phyloP scores from a whole-genome alignment of 1,140 invertebrate genomes.

The Macrobrachium nipponense region DNA sequence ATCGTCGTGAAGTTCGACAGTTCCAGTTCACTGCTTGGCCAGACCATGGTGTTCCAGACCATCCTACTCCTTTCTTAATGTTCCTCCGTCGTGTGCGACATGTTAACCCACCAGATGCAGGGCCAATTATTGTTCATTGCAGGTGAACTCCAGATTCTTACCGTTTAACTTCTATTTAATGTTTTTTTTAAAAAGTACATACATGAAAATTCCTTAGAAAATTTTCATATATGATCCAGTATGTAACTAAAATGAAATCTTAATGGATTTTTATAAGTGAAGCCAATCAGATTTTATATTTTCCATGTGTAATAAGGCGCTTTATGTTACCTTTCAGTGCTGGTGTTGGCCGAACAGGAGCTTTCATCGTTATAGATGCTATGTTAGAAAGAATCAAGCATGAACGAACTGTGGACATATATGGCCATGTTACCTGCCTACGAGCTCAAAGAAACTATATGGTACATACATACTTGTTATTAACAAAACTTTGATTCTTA shows the following conservation, averaged over 20 bases:
- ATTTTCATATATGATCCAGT: no score
- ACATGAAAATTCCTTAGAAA: no score
- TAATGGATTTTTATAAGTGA: no score
- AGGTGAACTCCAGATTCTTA: conserved; percentile 31
- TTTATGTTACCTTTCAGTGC: conserved; percentile 75
- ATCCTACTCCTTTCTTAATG: conserved; percentile 97
- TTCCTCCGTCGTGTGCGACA: conserved; percentile 93
- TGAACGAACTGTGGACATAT: conserved; percentile 98
- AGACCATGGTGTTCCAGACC: conserved; percentile 98
- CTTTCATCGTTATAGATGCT: conserved; percentile 97
- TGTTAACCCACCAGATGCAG: conserved; percentile 87
- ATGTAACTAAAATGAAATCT: no score
- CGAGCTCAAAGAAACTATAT: conserved; percentile 97
- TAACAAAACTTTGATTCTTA: no score
- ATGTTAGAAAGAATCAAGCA: conserved; percentile 95
- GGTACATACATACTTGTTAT: conserved; percentile 69
- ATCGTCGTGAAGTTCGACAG: conserved; percentile 96
- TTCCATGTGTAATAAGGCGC: no score
- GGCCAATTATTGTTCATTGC: conserved; percentile 97
- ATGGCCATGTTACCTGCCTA: conserved; percentile 97
- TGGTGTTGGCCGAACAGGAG: conserved; percentile 97
- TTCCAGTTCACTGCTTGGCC: conserved; percentile 99
- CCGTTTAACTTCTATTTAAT: no score
- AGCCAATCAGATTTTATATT: no score
- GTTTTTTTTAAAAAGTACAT: no score